Evolutionary conservation across 2,113 vertebrate species (phyloP), one percentile per base, ranked within the genome.

Genomic region (Excalfactoria chinensis): DNA sequence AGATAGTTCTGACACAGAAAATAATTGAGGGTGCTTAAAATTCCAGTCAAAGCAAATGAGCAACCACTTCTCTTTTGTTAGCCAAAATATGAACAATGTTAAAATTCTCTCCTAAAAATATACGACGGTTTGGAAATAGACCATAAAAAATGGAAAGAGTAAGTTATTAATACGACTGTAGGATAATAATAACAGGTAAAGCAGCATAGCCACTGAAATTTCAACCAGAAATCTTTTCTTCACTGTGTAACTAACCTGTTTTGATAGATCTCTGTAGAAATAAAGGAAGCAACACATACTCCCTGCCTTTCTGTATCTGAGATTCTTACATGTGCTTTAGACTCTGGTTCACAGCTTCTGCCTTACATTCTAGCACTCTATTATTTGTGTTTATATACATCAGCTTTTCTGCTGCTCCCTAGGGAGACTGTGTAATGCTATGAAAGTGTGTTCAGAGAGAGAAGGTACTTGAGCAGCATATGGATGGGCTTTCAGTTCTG

Each of bases 11-110:
- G 86, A 90, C 69, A 76, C 46, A 84, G 85, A 88, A 94, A 95
- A 93, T 87, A 92, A 96, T 72, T 89, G 76, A 78, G 91, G 63
- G 48, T 60, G 48, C 72, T 95, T 95, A 82, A 83, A 95, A 92
- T 94, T 96, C 71, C 78, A 91, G 71, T 92, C 76, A 86, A 90
- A 92, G 51, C 83, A 86, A 86, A 92, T 85, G 55, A 74, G 40
- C 13, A 84, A 69, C 14, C 44, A 85, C 21, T 26, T 70, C 11
- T 67, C 79, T 75, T 89, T 60, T 85, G 51, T 83, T 70, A 74
- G 71, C 46, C 73, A 91, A 95, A 89, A 62, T 49, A 62, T 44
- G 56, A 81, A 92, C 71, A 28, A 21, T 40, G 53, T 48, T 84
- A 70, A 87, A 76, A 82, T 67, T 60, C 6, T 87, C 48, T 70